A percentile compares a stretch with the other conserved stretches of the same genome.
Conservation (phyloP, 2,113 vertebrate genomes). For the Oncorhynchus nerka region DNA sequence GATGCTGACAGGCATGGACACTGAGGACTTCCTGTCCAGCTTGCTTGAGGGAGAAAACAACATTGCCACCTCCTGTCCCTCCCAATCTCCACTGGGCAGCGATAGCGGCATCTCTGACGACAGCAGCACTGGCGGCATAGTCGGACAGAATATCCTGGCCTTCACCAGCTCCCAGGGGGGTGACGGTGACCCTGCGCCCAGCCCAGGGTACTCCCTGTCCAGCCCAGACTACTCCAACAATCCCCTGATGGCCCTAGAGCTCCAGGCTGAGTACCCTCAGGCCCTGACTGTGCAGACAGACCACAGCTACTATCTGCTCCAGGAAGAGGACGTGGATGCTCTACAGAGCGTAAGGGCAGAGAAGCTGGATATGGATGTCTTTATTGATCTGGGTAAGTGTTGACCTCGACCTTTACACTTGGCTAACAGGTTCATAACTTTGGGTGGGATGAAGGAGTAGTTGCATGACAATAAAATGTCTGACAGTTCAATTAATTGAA, state of each 20-base stretch:
- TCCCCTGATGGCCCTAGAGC: constrained; percentile 25
- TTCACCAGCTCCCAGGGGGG: constrained; percentile 53
- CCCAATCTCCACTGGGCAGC: constrained; percentile 64
- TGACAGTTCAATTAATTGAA: background rate
- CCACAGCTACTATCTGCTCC: constrained; percentile 81
- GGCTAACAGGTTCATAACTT: background rate
- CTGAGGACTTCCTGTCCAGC: constrained; percentile 80
- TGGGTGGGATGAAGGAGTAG: background rate
- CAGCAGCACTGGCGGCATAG: constrained; percentile 42
- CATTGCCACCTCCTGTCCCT: constrained; percentile 28
- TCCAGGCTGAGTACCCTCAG: constrained; percentile 51
- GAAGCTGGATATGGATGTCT: constrained; percentile 70
- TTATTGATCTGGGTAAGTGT: constrained; percentile 78
- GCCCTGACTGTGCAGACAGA: constrained; percentile 72
- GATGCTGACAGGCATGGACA: constrained; percentile 76
- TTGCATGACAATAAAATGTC: background rate
- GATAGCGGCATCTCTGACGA: constrained; percentile 76
- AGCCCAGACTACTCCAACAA: constrained; percentile 48
- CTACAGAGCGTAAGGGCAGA: constrained; percentile 72
- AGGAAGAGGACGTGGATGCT: constrained; percentile 52
- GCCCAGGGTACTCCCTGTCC: constrained; percentile 53
- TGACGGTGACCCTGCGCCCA: constrained; percentile 61
- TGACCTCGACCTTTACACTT: background rate
- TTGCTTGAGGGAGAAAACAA: constrained; percentile 68
- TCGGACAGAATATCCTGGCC: constrained; percentile 42